Evolutionary conservation across 2,888 invertebrate species (phyloP), one percentile per base, ranked within the genome.

Genomic region (Omphaloscelis lunosa): DNA sequence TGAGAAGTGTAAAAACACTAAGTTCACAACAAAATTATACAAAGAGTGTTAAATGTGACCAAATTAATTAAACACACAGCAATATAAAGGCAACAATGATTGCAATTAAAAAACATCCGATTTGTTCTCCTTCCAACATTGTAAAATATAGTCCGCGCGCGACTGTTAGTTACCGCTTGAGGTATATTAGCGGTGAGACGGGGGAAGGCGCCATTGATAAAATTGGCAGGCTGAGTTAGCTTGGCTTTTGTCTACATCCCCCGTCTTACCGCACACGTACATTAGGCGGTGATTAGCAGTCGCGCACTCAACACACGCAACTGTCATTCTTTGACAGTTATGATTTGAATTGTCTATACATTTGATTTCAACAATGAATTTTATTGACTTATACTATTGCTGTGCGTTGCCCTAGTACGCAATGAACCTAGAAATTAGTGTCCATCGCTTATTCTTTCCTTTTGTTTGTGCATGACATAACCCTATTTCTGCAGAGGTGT

Each of bases 401-500:
- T 65, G 78, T 80, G 68, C 15, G 58, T 65, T 76, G 1, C 2
- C 9, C 0, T 51, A 62, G 27, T 34, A 20, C 12, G n/a, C 59
- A 66, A 73, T 34, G 15, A 34, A 41, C 2, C 15, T 82, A 67
- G 34, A 63, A 29, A 48, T 71, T 86, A 75, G 74, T 63, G 1
- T 39, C 23, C 79, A 81, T 83, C 20, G 87, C 89, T 87, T 87
- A 87, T 78, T 63, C 2, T 67, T 17, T 23, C 76, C 48, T 83
- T 88, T 83, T 83, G 71, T 86, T 84, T 83, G 71, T 84, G 87
- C 84, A 87, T 89, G 86, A 71, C 23, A 51, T 68, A 88, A 86
- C 86, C 88, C 89, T 89, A 69, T 51, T 8, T 76, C 86, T 90
- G 81, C 94, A 95, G 95, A 95, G 86, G 91, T 94, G 88, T 94